Evolutionary conservation across 2,888 invertebrate genomes (phyloP).

Genomic region (Adelognathus sp.): DNA sequence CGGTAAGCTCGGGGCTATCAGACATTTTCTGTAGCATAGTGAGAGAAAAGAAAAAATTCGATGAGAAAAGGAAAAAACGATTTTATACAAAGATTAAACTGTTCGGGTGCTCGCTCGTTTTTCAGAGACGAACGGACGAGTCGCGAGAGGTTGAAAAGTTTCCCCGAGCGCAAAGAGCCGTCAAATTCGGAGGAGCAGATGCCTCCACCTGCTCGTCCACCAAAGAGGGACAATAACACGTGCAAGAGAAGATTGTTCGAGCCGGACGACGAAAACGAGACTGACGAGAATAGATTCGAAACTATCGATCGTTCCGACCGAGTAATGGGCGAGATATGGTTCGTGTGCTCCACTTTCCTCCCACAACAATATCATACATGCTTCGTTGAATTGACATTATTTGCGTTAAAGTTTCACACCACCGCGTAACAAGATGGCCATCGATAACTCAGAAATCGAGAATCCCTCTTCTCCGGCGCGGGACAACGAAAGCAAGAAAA

Average conservation of each 20-base stretch:
- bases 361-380: not conserved
- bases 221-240: conserved; percentile 49
- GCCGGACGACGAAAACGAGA: conserved; percentile 29
- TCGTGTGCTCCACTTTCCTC: conserved; percentile 33
- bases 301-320: conserved; percentile 19
- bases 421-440: not conserved
- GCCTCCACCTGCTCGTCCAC: no score
- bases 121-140: conserved; percentile 28
- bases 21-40: not conserved
- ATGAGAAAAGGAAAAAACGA: not conserved
- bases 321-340: conserved; percentile 44
- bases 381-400: not conserved
- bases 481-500: not conserved
- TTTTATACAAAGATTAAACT: not conserved
- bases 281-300: conserved; percentile 32
- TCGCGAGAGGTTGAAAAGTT: not conserved
- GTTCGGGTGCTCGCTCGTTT: not conserved
- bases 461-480: not conserved
- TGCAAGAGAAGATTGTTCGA: conserved; percentile 56
- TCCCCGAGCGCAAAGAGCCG: not conserved
- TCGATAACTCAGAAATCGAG: not conserved
- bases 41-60: not conserved
- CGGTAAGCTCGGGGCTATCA: conserved; percentile 15
- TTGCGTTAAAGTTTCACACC: conserved; percentile 17
- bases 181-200: conserved; percentile 2